Evolutionary conservation across 1,140 invertebrate species (phyloP), one percentile per base, ranked within the genome.

Genomic region (Solenopsis fugax): DNA sequence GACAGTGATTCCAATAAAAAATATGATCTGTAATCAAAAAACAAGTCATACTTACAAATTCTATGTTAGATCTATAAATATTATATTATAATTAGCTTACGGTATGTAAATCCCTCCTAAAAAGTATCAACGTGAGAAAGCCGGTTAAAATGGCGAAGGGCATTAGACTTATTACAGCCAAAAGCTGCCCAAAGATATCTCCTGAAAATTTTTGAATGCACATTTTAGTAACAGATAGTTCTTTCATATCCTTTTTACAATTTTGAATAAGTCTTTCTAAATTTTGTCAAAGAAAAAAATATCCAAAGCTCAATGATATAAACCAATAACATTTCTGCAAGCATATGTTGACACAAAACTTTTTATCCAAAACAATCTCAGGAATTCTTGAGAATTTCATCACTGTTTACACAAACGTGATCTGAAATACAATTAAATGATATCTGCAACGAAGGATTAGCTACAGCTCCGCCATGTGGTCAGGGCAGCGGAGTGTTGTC

Each of bases 101-200:
- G 58, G 98, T 99, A 93, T 99, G 98, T 85, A 99, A 95, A 96
- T 99, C 98, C 95, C 98, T 96, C 94, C 98, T 96, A 95, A 99
- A 98, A 80, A 98, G 94, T 90, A 99, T 98, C 62, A 99, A 95
- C 52, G 98, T 97, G 78, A 98, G 92, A 96, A 99, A 98, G 81
- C 97, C 97, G 90, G 97, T 96, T 58, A 97, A 95, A 89, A 98
- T 97, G 87, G 97, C 97, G 95, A 98, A 97, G 6, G 98, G 98
- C 76, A 97, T 95, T 75, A 99, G 95, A 95, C 98, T 98, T 88
- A 97, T 96, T 89, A 98, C 95, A 80, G 98, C 98, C 88, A 94
- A 92, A 67, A 93, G 78, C 85, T 92, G 93, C 62, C 93, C 93
- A 86, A 93, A 81, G 34, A 91, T 9, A 88, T 94, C 93, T 21